Percentiles rank a stretch among this genome's conserved stretches.
Evolutionary conservation across 2,888 invertebrate species (phyloP).

Genomic region (Apotomis betuletana): DNA sequence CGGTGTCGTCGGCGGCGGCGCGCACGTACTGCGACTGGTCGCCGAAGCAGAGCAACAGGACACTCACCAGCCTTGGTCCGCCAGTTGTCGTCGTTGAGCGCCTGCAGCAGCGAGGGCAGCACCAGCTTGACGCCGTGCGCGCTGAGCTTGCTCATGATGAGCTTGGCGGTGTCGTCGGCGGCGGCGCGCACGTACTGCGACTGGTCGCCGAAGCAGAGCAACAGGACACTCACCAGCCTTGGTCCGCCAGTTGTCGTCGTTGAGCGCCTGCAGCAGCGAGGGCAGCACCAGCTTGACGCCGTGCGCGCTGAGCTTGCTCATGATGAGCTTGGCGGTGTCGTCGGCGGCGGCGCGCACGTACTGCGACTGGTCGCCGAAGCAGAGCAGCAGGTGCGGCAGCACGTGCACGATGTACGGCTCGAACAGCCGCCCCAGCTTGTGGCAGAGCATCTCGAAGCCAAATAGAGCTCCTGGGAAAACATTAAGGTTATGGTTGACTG

Average conservation of each 20-base stretch:
- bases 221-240: conserved; percentile 87
- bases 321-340: conserved; percentile 97
- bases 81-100: conserved; percentile 99
- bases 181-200: conserved; percentile 91
- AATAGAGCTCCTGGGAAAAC: conserved; percentile 91
- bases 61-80: conserved; percentile 94
- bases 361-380: conserved; percentile 97
- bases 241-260: conserved; percentile 99
- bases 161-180: conserved; percentile 89
- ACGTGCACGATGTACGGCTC: conserved; percentile 99
- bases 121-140: conserved; percentile 99
- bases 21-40: conserved; percentile 92
- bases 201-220: background rate
- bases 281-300: conserved; percentile 99
- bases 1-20: conserved; percentile 83
- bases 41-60: background rate
- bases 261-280: conserved; percentile 94
- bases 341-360: conserved; percentile 98
- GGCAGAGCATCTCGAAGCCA: conserved; percentile 98
- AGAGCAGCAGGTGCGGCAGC: conserved; percentile 95
- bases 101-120: conserved; percentile 95
- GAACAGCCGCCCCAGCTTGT: conserved; percentile 97
- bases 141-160: conserved; percentile 97
- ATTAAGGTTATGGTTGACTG: too few relatives aligned
- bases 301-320: conserved; percentile 97